A percentile compares a stretch with the other conserved stretches of the same genome.
These are phyloP conservation scores for Atrina japonica DNA, from an alignment of 2,888 invertebrate genomes.

Conservation along the genomic window DNA sequence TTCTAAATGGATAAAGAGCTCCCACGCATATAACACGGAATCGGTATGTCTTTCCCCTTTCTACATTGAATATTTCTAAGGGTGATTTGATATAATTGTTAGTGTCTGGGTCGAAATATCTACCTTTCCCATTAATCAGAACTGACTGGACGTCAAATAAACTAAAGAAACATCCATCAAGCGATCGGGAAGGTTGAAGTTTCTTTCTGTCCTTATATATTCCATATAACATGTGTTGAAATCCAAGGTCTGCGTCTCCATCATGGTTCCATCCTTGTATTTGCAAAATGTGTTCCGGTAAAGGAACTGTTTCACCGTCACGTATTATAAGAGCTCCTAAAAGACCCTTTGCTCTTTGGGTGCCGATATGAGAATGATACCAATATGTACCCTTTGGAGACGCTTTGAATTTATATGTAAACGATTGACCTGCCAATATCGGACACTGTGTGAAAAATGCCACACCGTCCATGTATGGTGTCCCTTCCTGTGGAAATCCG, in stretches of 20 bases:
- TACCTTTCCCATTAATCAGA: conserved; percentile 59
- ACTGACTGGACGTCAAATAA: conserved; percentile 43
- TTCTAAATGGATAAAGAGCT: conserved; percentile 46
- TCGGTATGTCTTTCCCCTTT: conserved; percentile 35
- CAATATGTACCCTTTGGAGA: conserved; percentile 65
- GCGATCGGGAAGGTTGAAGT: conserved; percentile 12
- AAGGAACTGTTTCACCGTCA: conserved; percentile 46
- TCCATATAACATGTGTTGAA: conserved; percentile 39
- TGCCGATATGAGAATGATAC: conserved; percentile 66
- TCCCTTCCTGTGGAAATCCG: conserved; percentile 69
- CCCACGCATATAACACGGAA: conserved; percentile 59
- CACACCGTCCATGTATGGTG: conserved; percentile 73
- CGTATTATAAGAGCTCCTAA: conserved; percentile 60
- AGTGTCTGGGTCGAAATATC: conserved; percentile 36
- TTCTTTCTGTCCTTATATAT: conserved; percentile 38
- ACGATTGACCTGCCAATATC: conserved; percentile 66
- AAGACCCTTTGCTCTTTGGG: no score
- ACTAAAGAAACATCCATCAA: conserved; percentile 42
- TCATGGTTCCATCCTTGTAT: no score
- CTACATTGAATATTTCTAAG: conserved; percentile 44
- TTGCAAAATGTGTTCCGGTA: no score
- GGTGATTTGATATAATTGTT: conserved; percentile 44
- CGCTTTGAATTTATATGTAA: conserved; percentile 69
- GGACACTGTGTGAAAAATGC: no score
- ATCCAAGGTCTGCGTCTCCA: conserved; percentile 47